These are phyloP conservation scores for Synchiropus splendidus DNA, from an alignment of 2,113 vertebrate genomes.

Conservation along the genomic window DNA sequence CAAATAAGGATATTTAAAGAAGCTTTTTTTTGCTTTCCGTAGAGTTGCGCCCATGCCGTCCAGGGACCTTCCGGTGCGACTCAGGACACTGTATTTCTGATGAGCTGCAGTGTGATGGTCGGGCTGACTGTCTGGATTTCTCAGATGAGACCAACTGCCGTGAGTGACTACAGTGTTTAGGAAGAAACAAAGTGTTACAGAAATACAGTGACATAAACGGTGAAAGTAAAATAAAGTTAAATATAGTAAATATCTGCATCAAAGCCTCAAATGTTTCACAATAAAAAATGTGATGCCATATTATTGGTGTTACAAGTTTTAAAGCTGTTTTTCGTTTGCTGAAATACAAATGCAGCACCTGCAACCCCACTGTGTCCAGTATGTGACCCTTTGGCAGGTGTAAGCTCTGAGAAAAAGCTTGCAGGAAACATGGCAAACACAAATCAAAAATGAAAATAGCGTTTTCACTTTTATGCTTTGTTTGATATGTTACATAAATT, in stretches of 20 bases:
- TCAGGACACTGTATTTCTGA: slow-evolving; percentile 60
- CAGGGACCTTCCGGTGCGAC: slow-evolving; percentile 55
- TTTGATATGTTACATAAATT: too few species aligned
- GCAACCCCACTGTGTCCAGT: too few species aligned
- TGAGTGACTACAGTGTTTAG: slow-evolving; percentile 50
- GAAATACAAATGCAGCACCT: too few species aligned
- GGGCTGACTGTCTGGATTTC: slow-evolving; percentile 53
- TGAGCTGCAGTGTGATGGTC: slow-evolving; percentile 52
- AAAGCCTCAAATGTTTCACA: neutral
- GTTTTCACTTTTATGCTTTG: too few species aligned
- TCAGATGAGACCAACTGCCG: slow-evolving; percentile 62
- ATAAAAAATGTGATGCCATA: too few species aligned
- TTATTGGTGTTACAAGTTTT: too few species aligned
- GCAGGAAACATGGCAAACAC: too few species aligned
- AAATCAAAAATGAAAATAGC: too few species aligned
- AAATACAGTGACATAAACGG: too few species aligned
- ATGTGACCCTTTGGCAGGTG: too few species aligned
- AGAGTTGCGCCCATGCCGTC: slow-evolving; percentile 57
- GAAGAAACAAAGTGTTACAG: neutral
- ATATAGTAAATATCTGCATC: neutral
- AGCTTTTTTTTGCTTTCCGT: slow-evolving; percentile 11
- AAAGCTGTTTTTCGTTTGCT: too few species aligned
- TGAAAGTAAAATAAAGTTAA: neutral
- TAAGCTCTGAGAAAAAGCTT: too few species aligned
- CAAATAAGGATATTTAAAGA: neutral